phyloP scores from a whole-genome alignment of 2,113 vertebrate genomes.

The Hirundichthys speculiger region DNA sequence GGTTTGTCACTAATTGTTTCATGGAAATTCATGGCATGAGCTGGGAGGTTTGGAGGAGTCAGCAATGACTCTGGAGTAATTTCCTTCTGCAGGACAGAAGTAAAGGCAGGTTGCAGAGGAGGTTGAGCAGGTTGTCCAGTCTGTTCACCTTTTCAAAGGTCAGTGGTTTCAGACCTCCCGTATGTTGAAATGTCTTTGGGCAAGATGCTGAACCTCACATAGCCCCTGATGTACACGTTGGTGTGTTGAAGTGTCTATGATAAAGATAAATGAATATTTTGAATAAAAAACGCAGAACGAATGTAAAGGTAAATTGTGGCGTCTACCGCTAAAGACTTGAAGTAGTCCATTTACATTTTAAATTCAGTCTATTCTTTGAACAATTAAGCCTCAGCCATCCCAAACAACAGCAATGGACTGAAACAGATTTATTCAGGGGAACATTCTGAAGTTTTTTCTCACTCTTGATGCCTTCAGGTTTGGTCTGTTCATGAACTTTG shows the following conservation, averaged over 20 bases:
- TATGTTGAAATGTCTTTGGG: background rate
- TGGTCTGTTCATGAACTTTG: constrained; percentile 33
- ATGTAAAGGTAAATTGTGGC: background rate
- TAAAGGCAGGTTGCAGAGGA: constrained; percentile 9
- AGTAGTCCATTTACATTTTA: background rate
- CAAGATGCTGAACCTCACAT: background rate
- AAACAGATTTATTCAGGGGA: constrained; percentile 50
- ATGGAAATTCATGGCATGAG: too few relatives aligned
- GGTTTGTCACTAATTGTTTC: background rate
- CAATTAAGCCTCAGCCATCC: constrained; percentile 35
- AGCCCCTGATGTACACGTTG: background rate
- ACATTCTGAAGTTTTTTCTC: constrained; percentile 31
- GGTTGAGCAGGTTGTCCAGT: background rate
- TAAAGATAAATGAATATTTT: background rate
- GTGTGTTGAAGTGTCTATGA: background rate
- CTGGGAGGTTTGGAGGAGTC: background rate
- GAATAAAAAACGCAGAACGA: too few relatives aligned
- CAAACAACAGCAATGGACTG: constrained; percentile 30
- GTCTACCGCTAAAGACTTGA: background rate
- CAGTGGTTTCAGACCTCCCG: background rate
- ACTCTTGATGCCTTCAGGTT: constrained; percentile 13
- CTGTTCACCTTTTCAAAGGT: background rate
- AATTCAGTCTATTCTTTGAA: constrained; percentile 28
- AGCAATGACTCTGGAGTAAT: constrained; percentile 7
- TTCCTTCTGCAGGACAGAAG: constrained; percentile 25